Conservation (phyloP, 2,797 vertebrate species). For the Enteromius mattozi region DNA sequence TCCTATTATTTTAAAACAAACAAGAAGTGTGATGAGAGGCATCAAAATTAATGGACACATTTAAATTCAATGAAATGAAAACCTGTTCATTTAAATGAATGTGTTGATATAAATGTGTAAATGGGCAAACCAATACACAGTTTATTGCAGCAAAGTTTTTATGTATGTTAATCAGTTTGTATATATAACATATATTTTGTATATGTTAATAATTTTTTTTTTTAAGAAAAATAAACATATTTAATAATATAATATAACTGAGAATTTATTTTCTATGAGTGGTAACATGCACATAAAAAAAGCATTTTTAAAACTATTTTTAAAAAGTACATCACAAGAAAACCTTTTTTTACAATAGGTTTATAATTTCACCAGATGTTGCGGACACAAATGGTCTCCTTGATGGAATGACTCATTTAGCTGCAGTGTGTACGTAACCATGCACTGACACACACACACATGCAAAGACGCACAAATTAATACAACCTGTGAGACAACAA, state of each 20-base stretch:
- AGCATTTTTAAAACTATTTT: neutral
- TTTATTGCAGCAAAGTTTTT: neutral
- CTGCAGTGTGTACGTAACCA: neutral
- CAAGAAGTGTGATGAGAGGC: neutral
- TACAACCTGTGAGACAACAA: neutral
- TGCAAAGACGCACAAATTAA: neutral
- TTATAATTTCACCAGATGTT: constrained; percentile 4
- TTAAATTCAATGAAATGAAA: neutral
- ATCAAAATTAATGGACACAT: neutral
- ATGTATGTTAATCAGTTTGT: too few species aligned
- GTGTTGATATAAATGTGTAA: neutral
- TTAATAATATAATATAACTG: neutral
- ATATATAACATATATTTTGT: too few species aligned
- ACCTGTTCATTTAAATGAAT: neutral
- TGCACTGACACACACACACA: constrained; percentile 6
- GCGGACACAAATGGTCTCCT: neutral
- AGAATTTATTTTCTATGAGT: neutral
- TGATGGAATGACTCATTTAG: constrained; percentile 6
- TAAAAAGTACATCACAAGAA: neutral
- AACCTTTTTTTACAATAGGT: neutral
- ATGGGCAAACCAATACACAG: neutral
- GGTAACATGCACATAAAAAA: neutral
- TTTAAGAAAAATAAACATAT: neutral
- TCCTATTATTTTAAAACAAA: neutral
- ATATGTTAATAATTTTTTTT: too few species aligned